Base-by-base conservation (phyloP, 2,888 invertebrate genomes). In the Muscina levida region DNA sequence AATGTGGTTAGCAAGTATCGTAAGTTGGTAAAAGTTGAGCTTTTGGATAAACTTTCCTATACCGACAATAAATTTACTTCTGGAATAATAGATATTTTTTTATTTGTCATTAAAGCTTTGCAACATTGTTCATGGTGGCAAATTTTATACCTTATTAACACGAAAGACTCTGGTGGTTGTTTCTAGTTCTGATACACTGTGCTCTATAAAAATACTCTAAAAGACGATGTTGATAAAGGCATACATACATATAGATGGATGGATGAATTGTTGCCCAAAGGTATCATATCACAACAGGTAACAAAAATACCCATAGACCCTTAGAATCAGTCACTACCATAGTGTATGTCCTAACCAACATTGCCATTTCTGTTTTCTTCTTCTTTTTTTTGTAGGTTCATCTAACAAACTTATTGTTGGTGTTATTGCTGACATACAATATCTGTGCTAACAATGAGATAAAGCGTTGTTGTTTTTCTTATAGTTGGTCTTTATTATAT, bases 351-450 rank as follows among this genome's bases (percentile, higher is more conserved):
- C 31, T 31, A 31, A 5, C 31, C 31, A 31, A 31, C 8, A 31
- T 5, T 31, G 31, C 8, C 4, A 31, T 31, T n/a, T n/a, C 4
- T 31, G 31, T 31, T 31, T 31, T 31, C 8, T 31, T 31, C 8
- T 31, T 31, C 8, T 31, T 44, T 44, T 44, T 44, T 2, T n/a
- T 44, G 44, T 51, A 13, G 39, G 42, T 6, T 62, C 42, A 22
- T 42, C 62, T 62, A 62, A 62, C 62, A 62, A 39, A 10, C 39
- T 62, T 57, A 31, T 57, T 57, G 39, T 39, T 62, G n/a, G 42
- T 19, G 19, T 62, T 42, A 39, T 19, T 62, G 42, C 62, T 62
- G 62, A 62, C 62, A 42, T 42, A 62, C 42, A 62, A 62, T 62
- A 62, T 42, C 62, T 17, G 5, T 10, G 22, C 59, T 42, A 62